Evolutionary conservation across 2,888 invertebrate species (phyloP).

Genomic region (Dicycla oo): DNA sequence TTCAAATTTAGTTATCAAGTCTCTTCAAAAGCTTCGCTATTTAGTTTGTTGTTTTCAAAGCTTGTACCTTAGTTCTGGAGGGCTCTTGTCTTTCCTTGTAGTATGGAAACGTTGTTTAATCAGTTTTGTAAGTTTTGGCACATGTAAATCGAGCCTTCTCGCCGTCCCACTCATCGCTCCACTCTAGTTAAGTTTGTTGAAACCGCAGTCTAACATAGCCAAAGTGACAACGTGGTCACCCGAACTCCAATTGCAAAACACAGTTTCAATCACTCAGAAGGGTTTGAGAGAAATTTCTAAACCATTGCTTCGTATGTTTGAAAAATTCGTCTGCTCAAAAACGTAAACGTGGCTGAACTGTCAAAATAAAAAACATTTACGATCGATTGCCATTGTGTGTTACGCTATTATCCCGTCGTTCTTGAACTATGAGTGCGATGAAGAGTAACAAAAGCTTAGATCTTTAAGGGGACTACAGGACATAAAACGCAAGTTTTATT

Average conservation of each 20-base stretch:
- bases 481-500: no score
- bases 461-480: no score
- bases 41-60: slow-evolving; percentile 43
- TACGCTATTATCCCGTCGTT: background rate
- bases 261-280: background rate
- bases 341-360: background rate
- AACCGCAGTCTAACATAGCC: background rate
- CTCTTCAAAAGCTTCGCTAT: slow-evolving; percentile 45
- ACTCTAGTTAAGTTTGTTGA: background rate
- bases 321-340: background rate
- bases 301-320: background rate
- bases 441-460: no score
- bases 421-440: background rate
- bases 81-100: background rate
- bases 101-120: slow-evolving; percentile 1
- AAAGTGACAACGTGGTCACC: background rate
- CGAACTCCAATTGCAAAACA: background rate
- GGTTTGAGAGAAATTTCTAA: background rate
- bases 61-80: slow-evolving; percentile 6
- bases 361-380: no score
- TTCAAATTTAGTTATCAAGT: slow-evolving; percentile 28
- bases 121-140: slow-evolving; percentile 20
- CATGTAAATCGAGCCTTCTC: no score
- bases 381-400: no score
- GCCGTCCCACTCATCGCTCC: background rate